Evolutionary conservation across 2,113 vertebrate species (phyloP).

Genomic region (Arenaria interpres): DNA sequence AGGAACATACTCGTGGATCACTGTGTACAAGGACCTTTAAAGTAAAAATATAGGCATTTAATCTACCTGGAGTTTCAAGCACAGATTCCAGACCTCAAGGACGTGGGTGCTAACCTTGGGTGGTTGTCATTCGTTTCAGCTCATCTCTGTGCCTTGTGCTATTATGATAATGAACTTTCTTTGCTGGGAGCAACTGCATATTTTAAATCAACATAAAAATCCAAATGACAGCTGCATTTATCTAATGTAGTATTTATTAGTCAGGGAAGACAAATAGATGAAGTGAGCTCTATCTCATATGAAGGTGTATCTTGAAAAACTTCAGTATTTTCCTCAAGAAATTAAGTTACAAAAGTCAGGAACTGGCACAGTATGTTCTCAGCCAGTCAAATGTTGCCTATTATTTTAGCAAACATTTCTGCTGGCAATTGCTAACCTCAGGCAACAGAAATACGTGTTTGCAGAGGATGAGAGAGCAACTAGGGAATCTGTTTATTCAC

Average conservation of each 20-base stretch:
- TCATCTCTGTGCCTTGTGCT: background rate
- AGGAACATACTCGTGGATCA: background rate
- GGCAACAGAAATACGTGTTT: constrained; percentile 10
- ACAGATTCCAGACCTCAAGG: background rate
- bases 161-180: background rate
- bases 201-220: background rate
- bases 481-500: constrained; percentile 10
- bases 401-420: constrained; percentile 37
- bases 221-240: background rate
- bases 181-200: background rate
- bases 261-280: background rate
- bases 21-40: background rate
- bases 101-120: background rate
- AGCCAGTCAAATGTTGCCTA: background rate
- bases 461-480: constrained; percentile 14
- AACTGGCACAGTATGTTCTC: background rate
- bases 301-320: background rate
- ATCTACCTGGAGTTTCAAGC: background rate
- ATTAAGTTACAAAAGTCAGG: background rate
- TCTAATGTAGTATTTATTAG: background rate
- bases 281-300: background rate
- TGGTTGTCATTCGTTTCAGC: background rate
- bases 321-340: background rate
- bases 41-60: background rate
- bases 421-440: constrained; percentile 16